Evolutionary conservation across 64 coral and sea anemone genomes (phyloP).

Genomic region (Dendrophyllia cribrosa): DNA sequence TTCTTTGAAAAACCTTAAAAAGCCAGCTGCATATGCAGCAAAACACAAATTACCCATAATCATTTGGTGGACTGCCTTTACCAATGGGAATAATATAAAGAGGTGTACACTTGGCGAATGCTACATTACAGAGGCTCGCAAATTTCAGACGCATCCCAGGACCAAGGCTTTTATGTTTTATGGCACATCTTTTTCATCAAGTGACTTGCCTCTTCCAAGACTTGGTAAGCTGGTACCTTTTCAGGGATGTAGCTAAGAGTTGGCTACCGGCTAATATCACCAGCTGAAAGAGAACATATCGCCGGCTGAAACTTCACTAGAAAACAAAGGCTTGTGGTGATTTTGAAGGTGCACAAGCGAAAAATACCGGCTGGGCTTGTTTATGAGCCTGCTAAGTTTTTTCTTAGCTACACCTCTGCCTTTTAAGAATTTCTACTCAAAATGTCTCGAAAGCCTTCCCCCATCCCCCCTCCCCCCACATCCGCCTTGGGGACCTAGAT

Average conservation of each 20-base stretch:
- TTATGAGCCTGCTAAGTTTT: no score
- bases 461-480: no score
- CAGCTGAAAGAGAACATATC: background rate
- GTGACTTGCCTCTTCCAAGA: slow-evolving; percentile 89
- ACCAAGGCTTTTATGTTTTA: slow-evolving; percentile 95
- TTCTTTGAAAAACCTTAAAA: slow-evolving; percentile 63
- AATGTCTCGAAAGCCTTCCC: no score
- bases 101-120: slow-evolving; percentile 86
- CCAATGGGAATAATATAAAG: slow-evolving; percentile 71
- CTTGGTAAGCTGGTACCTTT: slow-evolving; percentile 47
- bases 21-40: slow-evolving; percentile 93
- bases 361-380: no score
- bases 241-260: no score
- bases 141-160: slow-evolving; percentile 84
- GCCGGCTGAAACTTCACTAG: no score
- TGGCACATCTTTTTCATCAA: slow-evolving; percentile 81
- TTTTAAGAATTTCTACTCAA: no score
- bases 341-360: background rate
- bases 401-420: no score
- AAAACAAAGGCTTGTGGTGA: background rate
- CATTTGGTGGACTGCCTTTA: slow-evolving; percentile 96
- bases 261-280: no score
- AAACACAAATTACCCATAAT: slow-evolving; percentile 92
- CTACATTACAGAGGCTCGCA: slow-evolving; percentile 87
- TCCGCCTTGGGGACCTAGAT: no score